These are phyloP conservation scores for Dryas iulia DNA, from an alignment of 1,140 invertebrate genomes.

Conservation along the genomic window DNA sequence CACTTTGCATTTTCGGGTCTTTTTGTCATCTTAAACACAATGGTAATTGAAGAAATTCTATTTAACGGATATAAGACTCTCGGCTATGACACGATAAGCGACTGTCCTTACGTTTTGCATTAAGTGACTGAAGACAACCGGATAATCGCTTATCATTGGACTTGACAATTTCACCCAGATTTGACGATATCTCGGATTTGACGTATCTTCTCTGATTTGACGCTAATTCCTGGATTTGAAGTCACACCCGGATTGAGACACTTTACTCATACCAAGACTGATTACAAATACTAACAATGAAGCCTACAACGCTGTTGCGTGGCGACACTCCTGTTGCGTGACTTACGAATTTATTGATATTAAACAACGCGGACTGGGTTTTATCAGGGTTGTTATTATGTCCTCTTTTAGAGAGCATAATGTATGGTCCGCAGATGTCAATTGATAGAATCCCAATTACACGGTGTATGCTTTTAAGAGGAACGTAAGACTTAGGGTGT, in stretches of 20 bases:
- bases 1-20: too few relatives aligned
- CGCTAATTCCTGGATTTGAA: not conserved
- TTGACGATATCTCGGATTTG: too few relatives aligned
- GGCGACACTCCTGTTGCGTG: conserved; percentile 5
- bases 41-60: not conserved
- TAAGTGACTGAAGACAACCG: too few relatives aligned
- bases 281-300: conserved; percentile 30
- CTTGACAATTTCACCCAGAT: too few relatives aligned
- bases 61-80: not conserved
- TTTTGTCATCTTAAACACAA: too few relatives aligned
- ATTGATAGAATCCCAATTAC: conserved; percentile 21
- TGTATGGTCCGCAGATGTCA: conserved; percentile 24
- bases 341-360: conserved; percentile 48
- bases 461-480: conserved; percentile 3
- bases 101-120: too few relatives aligned
- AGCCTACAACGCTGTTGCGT: conserved; percentile 13
- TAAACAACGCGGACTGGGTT: conserved; percentile 23
- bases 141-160: too few relatives aligned
- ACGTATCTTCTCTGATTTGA: not conserved
- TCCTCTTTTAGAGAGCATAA: conserved; percentile 27
- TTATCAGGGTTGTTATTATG: conserved; percentile 29
- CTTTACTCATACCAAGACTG: conserved; percentile 31
- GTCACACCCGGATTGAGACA: not conserved
- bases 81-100: not conserved
- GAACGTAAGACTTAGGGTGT: not conserved